Conservation (phyloP, 1,140 invertebrate species). For the Drosophila serrata region DNA sequence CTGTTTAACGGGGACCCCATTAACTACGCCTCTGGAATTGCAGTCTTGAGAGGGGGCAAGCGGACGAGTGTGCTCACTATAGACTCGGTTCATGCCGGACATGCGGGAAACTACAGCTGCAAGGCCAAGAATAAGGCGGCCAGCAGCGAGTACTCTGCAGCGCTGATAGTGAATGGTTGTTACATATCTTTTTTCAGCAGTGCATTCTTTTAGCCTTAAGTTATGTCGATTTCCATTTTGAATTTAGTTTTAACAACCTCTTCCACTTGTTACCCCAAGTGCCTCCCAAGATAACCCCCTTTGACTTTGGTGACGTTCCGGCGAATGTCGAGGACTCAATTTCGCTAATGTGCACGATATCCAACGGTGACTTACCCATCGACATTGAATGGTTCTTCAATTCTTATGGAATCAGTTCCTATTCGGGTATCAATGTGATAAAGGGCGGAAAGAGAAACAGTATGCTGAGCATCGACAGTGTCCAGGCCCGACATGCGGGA, state of each 20-base stretch:
- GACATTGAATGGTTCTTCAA: constrained; percentile 92
- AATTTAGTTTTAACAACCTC: constrained; percentile 19
- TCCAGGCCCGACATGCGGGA: constrained; percentile 89
- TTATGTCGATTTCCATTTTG: background rate
- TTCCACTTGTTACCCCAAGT: constrained; percentile 41
- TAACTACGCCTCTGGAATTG: constrained; percentile 72
- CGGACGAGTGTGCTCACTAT: constrained; percentile 91
- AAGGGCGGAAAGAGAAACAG: constrained; percentile 88
- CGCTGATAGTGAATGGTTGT: constrained; percentile 91
- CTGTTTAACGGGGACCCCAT: constrained; percentile 88
- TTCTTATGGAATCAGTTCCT: constrained; percentile 85
- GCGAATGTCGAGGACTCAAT: constrained; percentile 92
- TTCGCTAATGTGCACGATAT: constrained; percentile 91
- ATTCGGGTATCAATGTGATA: constrained; percentile 85
- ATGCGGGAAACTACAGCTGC: constrained; percentile 90
- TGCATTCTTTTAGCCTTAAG: background rate
- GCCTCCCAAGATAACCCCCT: constrained; percentile 83
- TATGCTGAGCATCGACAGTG: constrained; percentile 90
- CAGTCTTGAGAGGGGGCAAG: constrained; percentile 76
- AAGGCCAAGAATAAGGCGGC: constrained; percentile 92
- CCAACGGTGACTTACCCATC: constrained; percentile 90
- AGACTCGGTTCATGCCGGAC: constrained; percentile 89
- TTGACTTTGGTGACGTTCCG: constrained; percentile 86
- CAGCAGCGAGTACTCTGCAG: constrained; percentile 88
- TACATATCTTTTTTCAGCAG: background rate